Conservation (phyloP, 2,888 invertebrate genomes). For the Apotomis capreana region DNA sequence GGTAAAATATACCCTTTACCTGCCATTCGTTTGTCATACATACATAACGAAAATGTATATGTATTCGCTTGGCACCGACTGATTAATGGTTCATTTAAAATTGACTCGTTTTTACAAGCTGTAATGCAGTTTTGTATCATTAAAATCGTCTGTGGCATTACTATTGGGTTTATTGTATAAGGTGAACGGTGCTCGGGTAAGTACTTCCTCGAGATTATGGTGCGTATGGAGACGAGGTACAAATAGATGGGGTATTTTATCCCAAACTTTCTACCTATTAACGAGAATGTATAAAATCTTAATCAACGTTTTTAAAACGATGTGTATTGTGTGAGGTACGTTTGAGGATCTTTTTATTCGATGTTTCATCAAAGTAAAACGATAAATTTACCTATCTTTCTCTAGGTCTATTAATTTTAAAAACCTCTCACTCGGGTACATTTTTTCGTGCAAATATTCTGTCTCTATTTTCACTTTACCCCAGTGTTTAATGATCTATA, state of each 20-base stretch:
- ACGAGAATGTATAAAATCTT: slow-evolving; percentile 1
- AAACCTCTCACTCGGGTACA: too few species aligned
- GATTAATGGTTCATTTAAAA: neutral
- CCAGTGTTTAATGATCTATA: too few species aligned
- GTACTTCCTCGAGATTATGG: neutral
- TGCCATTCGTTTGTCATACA: slow-evolving; percentile 11
- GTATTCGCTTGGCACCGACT: slow-evolving; percentile 7
- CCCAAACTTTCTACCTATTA: neutral
- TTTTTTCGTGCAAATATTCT: too few species aligned
- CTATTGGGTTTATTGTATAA: neutral
- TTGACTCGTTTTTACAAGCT: slow-evolving; percentile 9
- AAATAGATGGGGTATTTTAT: neutral
- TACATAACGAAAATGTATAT: too few species aligned
- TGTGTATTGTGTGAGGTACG: too few species aligned
- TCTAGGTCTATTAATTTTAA: too few species aligned
- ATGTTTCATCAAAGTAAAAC: too few species aligned
- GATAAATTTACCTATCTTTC: too few species aligned
- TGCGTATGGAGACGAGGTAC: too few species aligned
- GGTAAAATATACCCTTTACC: neutral
- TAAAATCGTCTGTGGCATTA: slow-evolving; percentile 11
- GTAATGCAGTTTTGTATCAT: neutral
- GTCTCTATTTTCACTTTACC: too few species aligned
- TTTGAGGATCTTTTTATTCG: too few species aligned
- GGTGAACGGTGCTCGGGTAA: neutral
- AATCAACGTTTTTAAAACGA: neutral